A percentile compares a stretch with the other conserved stretches of the same genome.
Evolutionary conservation across 1,140 invertebrate species (phyloP).

Genomic region (Asbolus verrucosus): DNA sequence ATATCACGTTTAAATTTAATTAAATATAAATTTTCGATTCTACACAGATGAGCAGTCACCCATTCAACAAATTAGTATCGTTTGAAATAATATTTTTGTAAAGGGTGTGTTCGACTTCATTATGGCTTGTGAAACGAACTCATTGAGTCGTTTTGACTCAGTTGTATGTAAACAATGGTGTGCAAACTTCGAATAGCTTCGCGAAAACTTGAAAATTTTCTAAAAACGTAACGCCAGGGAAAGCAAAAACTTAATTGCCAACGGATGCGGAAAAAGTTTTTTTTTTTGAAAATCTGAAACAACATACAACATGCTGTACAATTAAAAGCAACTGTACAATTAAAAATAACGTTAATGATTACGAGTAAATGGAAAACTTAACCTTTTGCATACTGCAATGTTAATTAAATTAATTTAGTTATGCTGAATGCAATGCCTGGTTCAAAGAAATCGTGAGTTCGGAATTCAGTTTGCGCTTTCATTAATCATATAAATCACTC

Average conservation of each 20-base stretch:
- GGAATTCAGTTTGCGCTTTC: too few species aligned
- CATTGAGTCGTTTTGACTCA: constrained; percentile 6
- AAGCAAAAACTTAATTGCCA: neutral
- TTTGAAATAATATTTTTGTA: neutral
- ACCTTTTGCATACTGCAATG: too few species aligned
- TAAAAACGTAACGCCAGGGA: neutral
- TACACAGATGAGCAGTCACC: neutral
- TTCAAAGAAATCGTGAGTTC: too few species aligned
- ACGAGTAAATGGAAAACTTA: too few species aligned
- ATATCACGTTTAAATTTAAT: constrained; percentile 2
- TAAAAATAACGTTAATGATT: too few species aligned
- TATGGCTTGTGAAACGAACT: constrained; percentile 8
- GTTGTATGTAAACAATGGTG: neutral
- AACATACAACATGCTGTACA: too few species aligned
- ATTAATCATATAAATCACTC: too few species aligned
- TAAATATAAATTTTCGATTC: constrained; percentile 31
- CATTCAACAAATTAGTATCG: neutral
- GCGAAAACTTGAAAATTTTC: neutral
- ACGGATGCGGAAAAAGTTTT: neutral
- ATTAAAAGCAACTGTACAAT: too few species aligned
- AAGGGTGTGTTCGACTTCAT: neutral
- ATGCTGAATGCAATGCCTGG: too few species aligned
- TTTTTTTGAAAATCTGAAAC: too few species aligned
- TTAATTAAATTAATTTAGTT: too few species aligned
- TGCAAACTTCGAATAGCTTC: neutral